phyloP scores from a whole-genome alignment of 2,888 invertebrate species.

The Lottia gigantea region DNA sequence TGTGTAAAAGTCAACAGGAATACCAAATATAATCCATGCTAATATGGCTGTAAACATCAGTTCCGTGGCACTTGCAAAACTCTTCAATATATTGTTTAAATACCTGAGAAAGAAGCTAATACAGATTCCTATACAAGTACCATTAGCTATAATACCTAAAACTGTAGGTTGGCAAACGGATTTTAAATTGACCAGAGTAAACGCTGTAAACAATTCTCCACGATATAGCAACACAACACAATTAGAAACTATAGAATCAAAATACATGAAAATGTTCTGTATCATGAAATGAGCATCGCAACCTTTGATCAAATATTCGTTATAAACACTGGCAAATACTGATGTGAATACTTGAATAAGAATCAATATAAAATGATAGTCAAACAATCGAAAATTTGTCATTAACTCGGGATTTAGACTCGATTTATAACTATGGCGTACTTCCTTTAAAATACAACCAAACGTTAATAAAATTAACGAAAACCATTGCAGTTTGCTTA shows the following conservation, averaged over 20 bases:
- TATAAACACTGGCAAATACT: conserved; percentile 94
- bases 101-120: conserved; percentile 93
- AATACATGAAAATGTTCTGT: conserved; percentile 95
- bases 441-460: conserved; percentile 92
- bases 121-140: conserved; percentile 90
- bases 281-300: conserved; percentile 87
- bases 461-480: conserved; percentile 86
- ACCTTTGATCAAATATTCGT: conserved; percentile 92
- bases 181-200: conserved; percentile 70
- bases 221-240: conserved; percentile 77
- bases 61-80: conserved; percentile 94
- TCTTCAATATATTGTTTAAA: conserved; percentile 93
- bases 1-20: conserved; percentile 86
- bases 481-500: conserved; percentile 87
- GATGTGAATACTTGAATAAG: conserved; percentile 85
- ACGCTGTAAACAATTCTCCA: conserved; percentile 76
- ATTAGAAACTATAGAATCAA: conserved; percentile 94
- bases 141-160: conserved; percentile 85
- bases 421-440: conserved; percentile 62
- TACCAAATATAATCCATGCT: conserved; percentile 84
- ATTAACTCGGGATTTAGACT: not conserved
- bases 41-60: conserved; percentile 89
- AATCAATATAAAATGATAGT: conserved; percentile 35
- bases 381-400: not conserved
- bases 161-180: conserved; percentile 73